Evolutionary conservation across 1,140 invertebrate species (phyloP).

Genomic region (Zaprionus africanus): DNA sequence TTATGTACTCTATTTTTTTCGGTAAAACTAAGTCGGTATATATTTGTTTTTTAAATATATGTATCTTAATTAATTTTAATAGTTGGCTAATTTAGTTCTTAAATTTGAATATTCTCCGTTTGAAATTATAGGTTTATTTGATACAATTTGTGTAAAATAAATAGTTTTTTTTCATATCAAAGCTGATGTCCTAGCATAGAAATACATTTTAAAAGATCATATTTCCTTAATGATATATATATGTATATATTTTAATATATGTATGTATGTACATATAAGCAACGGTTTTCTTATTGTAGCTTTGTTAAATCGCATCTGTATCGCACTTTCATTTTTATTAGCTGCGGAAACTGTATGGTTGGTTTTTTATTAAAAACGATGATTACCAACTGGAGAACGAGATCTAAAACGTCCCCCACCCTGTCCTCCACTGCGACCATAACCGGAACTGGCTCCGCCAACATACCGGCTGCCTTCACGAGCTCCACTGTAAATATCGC

Average conservation of each 20-base stretch:
- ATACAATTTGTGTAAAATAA: constrained; percentile 51
- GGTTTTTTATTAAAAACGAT: constrained; percentile 71
- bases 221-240: constrained; percentile 41
- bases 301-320: constrained; percentile 27
- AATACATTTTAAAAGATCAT: constrained; percentile 35
- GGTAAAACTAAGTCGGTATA: constrained; percentile 51
- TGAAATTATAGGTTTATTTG: constrained; percentile 38
- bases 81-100: constrained; percentile 54
- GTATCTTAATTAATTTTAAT: constrained; percentile 50
- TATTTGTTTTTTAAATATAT: constrained; percentile 39
- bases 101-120: constrained; percentile 44
- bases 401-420: constrained; percentile 78
- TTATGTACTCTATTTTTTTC: constrained; percentile 48
- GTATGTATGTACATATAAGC: constrained; percentile 52
- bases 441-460: constrained; percentile 78
- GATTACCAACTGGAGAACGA: constrained; percentile 72
- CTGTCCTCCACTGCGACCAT: constrained; percentile 83
- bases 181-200: constrained; percentile 43
- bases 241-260: constrained; percentile 29
- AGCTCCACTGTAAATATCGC: constrained; percentile 80
- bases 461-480: constrained; percentile 84
- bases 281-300: constrained; percentile 35
- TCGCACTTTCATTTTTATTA: constrained; percentile 45
- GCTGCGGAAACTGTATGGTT: constrained; percentile 35
- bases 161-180: constrained; percentile 34